phyloP scores from a whole-genome alignment of 2,888 invertebrate genomes.

The Glyphotaelius pellucidus region DNA sequence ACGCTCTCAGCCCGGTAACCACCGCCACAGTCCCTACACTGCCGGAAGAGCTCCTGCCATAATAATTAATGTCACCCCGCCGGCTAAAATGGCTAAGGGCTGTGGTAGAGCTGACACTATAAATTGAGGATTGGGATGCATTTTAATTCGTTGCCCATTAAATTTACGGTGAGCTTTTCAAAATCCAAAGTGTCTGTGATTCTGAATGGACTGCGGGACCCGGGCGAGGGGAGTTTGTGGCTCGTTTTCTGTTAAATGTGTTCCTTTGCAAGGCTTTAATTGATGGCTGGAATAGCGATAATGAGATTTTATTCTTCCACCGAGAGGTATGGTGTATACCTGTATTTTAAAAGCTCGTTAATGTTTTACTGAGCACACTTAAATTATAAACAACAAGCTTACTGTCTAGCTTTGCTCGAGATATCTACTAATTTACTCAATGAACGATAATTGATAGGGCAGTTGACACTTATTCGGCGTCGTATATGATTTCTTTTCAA shows the following conservation, averaged over 20 bases:
- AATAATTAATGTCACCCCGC: constrained; percentile 45
- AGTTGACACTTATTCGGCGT: background rate
- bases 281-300: constrained; percentile 27
- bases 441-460: background rate
- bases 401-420: background rate
- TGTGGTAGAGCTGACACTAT: constrained; percentile 28
- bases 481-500: background rate
- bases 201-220: constrained; percentile 10
- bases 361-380: background rate
- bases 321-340: background rate
- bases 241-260: constrained; percentile 35
- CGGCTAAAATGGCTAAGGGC: constrained; percentile 12
- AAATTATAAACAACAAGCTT: background rate
- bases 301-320: constrained; percentile 10
- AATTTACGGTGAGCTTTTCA: constrained; percentile 40
- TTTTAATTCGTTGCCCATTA: constrained; percentile 46
- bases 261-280: constrained; percentile 6
- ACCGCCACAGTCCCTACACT: background rate
- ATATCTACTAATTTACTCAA: background rate
- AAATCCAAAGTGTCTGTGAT: constrained; percentile 26
- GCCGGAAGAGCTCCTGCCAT: constrained; percentile 23
- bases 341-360: background rate
- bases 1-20: background rate
- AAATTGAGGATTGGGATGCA: constrained; percentile 43
- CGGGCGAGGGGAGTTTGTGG: background rate